Evolutionary conservation across 2,888 invertebrate genomes (phyloP).

Genomic region (Drosophila affinis): DNA sequence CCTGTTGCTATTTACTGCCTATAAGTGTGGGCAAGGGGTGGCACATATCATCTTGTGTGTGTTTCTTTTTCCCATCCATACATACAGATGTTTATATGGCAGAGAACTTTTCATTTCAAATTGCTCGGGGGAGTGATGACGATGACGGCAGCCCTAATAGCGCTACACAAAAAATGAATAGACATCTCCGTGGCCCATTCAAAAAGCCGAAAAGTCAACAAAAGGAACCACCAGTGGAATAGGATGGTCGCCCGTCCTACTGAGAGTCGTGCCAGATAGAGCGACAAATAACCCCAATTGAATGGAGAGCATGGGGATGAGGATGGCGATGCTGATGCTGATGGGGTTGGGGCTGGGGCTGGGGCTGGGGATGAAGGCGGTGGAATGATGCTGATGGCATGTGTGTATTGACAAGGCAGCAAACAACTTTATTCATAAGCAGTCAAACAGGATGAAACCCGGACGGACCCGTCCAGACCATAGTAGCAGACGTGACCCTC

Average conservation of each 20-base stretch:
- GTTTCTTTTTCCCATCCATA: slow-evolving; percentile 25
- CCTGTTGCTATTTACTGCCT: slow-evolving; percentile 76
- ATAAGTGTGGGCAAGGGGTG: slow-evolving; percentile 44
- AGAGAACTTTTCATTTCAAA: slow-evolving; percentile 76
- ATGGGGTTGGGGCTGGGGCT: neutral
- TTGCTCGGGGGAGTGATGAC: slow-evolving; percentile 48
- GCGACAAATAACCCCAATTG: slow-evolving; percentile 81
- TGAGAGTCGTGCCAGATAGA: slow-evolving; percentile 61
- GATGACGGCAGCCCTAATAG: slow-evolving; percentile 52
- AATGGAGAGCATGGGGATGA: slow-evolving; percentile 38
- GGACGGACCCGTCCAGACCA: slow-evolving; percentile 12
- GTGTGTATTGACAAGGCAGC: slow-evolving; percentile 71
- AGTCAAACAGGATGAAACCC: slow-evolving; percentile 49
- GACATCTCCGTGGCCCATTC: slow-evolving; percentile 65
- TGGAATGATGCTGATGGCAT: slow-evolving; percentile 47
- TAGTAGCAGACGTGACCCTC: slow-evolving; percentile 54
- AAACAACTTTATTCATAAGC: slow-evolving; percentile 79
- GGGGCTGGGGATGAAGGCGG: neutral
- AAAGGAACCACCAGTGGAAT: slow-evolving; percentile 39
- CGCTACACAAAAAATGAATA: slow-evolving; percentile 71
- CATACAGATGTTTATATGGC: slow-evolving; percentile 59
- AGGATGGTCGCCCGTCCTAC: slow-evolving; percentile 1
- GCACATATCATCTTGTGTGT: slow-evolving; percentile 50
- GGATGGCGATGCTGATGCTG: neutral
- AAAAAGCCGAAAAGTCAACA: slow-evolving; percentile 77